These are phyloP conservation scores for Carcinoscorpius rotundicauda DNA, from an alignment of 1,140 invertebrate species.

Conservation along the genomic window DNA sequence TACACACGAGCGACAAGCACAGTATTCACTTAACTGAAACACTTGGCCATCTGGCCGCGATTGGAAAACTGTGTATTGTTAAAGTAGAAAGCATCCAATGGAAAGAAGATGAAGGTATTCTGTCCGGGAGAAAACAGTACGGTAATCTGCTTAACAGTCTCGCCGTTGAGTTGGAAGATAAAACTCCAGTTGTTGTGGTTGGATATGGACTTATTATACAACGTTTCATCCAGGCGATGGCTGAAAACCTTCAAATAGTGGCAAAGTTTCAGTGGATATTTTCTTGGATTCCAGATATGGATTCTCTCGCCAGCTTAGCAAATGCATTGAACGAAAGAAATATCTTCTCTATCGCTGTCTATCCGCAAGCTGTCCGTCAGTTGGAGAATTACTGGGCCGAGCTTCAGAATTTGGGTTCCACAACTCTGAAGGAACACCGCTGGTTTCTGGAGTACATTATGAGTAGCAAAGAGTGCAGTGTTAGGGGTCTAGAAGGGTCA, in stretches of 20 bases:
- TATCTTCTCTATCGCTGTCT: constrained; percentile 15
- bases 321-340: constrained; percentile 3
- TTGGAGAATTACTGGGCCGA: constrained; percentile 19
- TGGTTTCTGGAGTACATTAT: constrained; percentile 11
- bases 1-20: constrained; percentile 28
- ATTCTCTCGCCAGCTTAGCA: not conserved
- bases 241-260: constrained; percentile 4
- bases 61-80: constrained; percentile 19
- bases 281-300: constrained; percentile 13
- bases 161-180: constrained; percentile 21
- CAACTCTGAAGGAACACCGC: constrained; percentile 2
- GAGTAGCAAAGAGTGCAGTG: constrained; percentile 20
- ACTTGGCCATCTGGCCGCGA: constrained; percentile 22
- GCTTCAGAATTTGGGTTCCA: constrained; percentile 6
- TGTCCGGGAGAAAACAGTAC: not conserved
- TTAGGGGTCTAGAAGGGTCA: constrained; percentile 19
- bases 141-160: constrained; percentile 24
- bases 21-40: constrained; percentile 26
- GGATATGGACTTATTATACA: constrained; percentile 15
- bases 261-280: constrained; percentile 18
- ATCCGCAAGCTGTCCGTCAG: constrained; percentile 5
- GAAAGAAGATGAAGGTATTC: constrained; percentile 17
- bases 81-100: constrained; percentile 16
- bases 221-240: constrained; percentile 5
- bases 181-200: constrained; percentile 19